phyloP scores from a whole-genome alignment of 2,888 invertebrate species.

The Noctua comes region DNA sequence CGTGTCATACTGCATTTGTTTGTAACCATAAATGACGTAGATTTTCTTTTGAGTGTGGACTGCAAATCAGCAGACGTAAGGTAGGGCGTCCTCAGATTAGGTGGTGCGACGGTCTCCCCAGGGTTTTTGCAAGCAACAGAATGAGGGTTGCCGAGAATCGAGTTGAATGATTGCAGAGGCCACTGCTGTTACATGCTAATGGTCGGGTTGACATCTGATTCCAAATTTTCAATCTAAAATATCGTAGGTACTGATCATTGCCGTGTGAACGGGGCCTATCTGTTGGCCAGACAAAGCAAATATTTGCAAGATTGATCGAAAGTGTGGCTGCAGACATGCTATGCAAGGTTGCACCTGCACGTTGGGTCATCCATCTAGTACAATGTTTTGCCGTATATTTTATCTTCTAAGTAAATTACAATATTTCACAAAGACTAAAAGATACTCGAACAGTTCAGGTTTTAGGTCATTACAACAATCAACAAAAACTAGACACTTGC shows the following conservation, averaged over 20 bases:
- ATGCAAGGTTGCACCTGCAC: slow-evolving; percentile 1
- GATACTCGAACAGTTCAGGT: slow-evolving; percentile 1
- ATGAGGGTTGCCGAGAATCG: background rate
- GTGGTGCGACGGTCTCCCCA: background rate
- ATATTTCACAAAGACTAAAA: slow-evolving; percentile 1
- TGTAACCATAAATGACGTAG: background rate
- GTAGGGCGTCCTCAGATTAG: background rate
- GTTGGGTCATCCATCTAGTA: background rate
- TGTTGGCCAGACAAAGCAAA: background rate
- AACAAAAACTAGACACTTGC: slow-evolving; percentile 37
- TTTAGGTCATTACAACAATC: slow-evolving; percentile 18
- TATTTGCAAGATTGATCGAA: background rate
- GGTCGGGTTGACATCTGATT: background rate
- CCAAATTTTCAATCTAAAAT: background rate
- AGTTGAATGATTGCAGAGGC: background rate
- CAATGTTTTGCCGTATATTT: background rate
- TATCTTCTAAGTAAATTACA: background rate
- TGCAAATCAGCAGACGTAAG: background rate
- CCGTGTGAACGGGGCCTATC: background rate
- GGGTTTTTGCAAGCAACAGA: background rate
- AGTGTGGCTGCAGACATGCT: background rate
- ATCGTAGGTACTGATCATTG: background rate
- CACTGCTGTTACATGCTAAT: background rate
- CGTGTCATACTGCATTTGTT: background rate
- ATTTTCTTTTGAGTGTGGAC: background rate